Evolutionary conservation across 2,113 vertebrate species (phyloP), one percentile per base, ranked within the genome.

Genomic region (Catharus minimus): DNA sequence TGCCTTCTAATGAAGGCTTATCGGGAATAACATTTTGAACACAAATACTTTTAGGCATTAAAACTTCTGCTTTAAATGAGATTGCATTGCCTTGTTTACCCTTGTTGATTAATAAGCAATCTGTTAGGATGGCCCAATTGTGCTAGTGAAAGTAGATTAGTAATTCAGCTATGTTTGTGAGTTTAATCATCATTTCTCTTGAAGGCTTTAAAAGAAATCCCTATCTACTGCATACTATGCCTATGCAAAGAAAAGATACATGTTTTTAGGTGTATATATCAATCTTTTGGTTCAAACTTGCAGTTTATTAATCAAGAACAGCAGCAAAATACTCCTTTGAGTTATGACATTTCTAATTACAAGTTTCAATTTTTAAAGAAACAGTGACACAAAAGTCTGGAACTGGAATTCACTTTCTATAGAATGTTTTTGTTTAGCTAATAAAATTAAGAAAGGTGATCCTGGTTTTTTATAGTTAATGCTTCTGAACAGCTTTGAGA

Each of bases 71-170:
- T 96, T 95, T 96, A 96, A 97, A 97, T 97, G 96, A 97, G 96
- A 96, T 97, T 97, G 93, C 94, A 96, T 97, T 97, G 96, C 97
- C 96, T 97, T 97, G 96, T 97, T 97, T 98, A 97, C 97, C 91
- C 95, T 97, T 97, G 95, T 97, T 98, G 96, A 97, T 98, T 97
- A 98, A 97, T 98, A 97, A 97, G 96, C 96, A 98, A 97, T 97
- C 97, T 98, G 97, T 96, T 97, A 93, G 91, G 96, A 93, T 2
- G 58, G 96, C 95, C 88, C 97, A 97, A 69, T 94, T 95, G 96
- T 96, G 94, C 92, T 89, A 88, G 60, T 93, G 86, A 93, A 97
- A 94, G 72, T 90, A 96, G 94, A 97, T 97, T 97, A 97, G 96
- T 91, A 95, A 97, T 97, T 96, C 94, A 94, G 85, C 73, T 91